Base-by-base conservation (phyloP, 2,113 vertebrate species). In the Nothoprocta perdicaria region DNA sequence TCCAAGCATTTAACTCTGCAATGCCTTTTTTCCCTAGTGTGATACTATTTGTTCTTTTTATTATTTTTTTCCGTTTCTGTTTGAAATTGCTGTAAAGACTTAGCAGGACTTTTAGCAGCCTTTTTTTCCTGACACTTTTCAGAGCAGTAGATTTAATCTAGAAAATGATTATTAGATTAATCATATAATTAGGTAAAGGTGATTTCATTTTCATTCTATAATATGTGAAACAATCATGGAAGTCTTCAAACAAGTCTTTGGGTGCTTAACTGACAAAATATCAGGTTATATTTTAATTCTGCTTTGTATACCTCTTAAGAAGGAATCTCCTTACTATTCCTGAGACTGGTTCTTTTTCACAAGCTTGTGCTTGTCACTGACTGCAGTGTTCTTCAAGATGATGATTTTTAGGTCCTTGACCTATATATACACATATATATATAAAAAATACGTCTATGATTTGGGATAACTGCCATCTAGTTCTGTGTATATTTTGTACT, bases 341-440 rank as follows among this genome's bases (percentile, higher is more conserved):
- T n/a, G 19, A 78, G 11, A 14, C 16, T 68, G 46, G 29, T 86
- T 50, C n/a, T 71, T 82, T 73, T 19, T 71, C 23, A 23, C 15
- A 52, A 45, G 3, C 57, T 45, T 31, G 10, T 35, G 9, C 68
- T 82, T 77, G 21, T 67, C 7, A 4, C 15, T 62, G 26, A 45
- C 26, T 45, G 67, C 1, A 9, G 10, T 45, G 13, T 57, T 78
- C 15, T 1, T 43, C 14, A 9, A 10, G 45, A 0, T 24, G 22
- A 11, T 78, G 33, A 12, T 62, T 84, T 84, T 17, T 74, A 5
- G 22, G 31, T 78, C 46, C 33, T 68, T 62, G 31, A 63, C 24
- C 45, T 46, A 46, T 45, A 45, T 45, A 45, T 45, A 45, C 17
- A 45, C 17, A 45, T 45, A 46, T 46, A 46, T 16, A 46, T 17